These are phyloP conservation scores for Arctopsyche grandis DNA, from an alignment of 1,140 invertebrate genomes.

Conservation along the genomic window DNA sequence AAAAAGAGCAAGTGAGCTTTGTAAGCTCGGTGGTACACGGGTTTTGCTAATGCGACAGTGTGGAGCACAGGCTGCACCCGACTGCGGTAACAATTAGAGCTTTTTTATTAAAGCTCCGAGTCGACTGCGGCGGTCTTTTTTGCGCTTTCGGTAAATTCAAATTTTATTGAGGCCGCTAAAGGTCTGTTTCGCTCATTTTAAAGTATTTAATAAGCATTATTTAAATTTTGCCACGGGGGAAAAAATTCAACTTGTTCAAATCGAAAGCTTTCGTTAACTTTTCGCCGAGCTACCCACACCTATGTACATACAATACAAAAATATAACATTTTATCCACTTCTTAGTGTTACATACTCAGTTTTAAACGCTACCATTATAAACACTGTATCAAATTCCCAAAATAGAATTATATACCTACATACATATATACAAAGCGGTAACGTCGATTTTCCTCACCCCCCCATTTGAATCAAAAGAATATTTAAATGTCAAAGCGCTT, in stretches of 20 bases:
- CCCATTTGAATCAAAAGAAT: too few relatives aligned
- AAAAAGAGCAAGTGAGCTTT: background rate
- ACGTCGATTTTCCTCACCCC: too few relatives aligned
- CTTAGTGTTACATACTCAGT: too few relatives aligned
- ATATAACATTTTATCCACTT: too few relatives aligned
- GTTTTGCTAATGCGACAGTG: conserved; percentile 37
- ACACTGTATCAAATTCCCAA: too few relatives aligned
- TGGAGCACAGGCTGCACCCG: conserved; percentile 42
- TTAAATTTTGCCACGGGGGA: conserved; percentile 11
- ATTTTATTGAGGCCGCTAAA: conserved; percentile 32
- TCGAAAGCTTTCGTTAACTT: background rate
- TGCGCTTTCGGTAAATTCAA: conserved; percentile 27
- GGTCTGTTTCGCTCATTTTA: conserved; percentile 37
- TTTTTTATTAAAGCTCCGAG: conserved; percentile 44
- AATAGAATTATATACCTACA: too few relatives aligned
- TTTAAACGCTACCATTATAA: too few relatives aligned
- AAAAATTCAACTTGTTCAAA: background rate
- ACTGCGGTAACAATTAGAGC: conserved; percentile 51
- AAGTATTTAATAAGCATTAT: conserved; percentile 43
- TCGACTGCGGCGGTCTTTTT: conserved; percentile 33
- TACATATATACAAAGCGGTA: too few relatives aligned
- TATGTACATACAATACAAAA: too few relatives aligned
- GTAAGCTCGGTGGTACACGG: background rate
- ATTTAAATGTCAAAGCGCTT: too few relatives aligned
- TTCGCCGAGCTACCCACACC: background rate